A percentile compares a stretch with the other conserved stretches of the same genome.
Evolutionary conservation across 2,113 vertebrate genomes (phyloP).

Genomic region (Nyctereutes procyonoides): DNA sequence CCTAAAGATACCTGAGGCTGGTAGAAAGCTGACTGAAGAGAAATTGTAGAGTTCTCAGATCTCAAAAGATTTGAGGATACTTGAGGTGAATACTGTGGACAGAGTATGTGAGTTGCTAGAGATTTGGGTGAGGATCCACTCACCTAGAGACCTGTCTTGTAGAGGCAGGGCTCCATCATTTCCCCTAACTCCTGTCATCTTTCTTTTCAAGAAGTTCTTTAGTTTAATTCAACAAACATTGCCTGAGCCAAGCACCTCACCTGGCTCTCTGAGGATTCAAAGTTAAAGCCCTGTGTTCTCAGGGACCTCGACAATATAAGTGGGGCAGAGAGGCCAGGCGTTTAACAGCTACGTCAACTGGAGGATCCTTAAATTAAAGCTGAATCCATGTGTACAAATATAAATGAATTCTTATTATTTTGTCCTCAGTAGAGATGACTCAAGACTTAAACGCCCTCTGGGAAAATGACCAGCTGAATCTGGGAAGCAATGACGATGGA

Average conservation of each 20-base stretch:
- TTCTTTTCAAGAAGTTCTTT: slow-evolving; percentile 4
- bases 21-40: background rate
- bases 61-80: background rate
- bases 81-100: background rate
- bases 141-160: background rate
- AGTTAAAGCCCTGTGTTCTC: background rate
- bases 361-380: background rate
- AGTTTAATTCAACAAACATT: background rate
- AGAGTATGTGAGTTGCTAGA: background rate
- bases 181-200: background rate
- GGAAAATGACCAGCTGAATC: background rate
- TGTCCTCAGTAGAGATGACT: background rate
- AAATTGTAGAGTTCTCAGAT: background rate
- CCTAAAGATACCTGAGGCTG: background rate
- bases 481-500: background rate
- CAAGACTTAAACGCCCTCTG: background rate
- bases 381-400: background rate
- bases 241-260: background rate
- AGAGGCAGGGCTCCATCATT: background rate
- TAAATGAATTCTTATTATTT: background rate
- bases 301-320: background rate
- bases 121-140: background rate
- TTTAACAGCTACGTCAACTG: background rate
- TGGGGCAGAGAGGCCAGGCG: background rate
- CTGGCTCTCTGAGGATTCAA: background rate